These are phyloP conservation scores for Drosophila tani DNA, from an alignment of 1,140 invertebrate genomes.

Conservation along the genomic window DNA sequence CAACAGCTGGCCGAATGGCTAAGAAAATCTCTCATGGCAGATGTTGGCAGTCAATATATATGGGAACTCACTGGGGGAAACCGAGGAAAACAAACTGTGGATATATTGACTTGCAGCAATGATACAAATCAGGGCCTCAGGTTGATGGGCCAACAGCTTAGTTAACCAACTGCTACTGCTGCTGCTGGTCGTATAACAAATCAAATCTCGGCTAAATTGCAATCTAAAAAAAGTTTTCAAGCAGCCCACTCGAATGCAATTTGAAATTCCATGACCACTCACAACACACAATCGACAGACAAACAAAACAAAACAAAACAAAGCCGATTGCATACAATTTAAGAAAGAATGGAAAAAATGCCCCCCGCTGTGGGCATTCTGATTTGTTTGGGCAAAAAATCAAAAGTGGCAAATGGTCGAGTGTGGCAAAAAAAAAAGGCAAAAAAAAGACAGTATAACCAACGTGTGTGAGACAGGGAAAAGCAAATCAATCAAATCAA, in stretches of 20 bases:
- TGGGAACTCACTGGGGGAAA: background rate
- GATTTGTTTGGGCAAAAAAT: conserved; percentile 67
- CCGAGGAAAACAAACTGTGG: conserved; percentile 3
- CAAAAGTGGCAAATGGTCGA: conserved; percentile 59
- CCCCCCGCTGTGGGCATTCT: conserved; percentile 19
- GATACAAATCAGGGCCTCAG: conserved; percentile 9
- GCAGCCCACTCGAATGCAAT: conserved; percentile 63
- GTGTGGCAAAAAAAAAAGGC: conserved; percentile 3
- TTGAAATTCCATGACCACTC: conserved; percentile 69
- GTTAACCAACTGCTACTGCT: conserved; percentile 17
- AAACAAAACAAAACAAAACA: conserved; percentile 28
- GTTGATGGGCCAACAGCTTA: conserved; percentile 27
- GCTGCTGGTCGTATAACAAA: conserved; percentile 8
- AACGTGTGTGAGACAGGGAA: conserved; percentile 10
- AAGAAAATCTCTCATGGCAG: conserved; percentile 26
- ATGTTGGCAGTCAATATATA: conserved; percentile 27
- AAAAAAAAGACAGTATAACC: background rate
- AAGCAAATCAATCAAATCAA: conserved; percentile 68
- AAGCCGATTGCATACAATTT: conserved; percentile 52
- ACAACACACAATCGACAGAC: conserved; percentile 34
- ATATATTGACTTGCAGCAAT: conserved; percentile 10
- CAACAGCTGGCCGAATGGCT: conserved; percentile 32
- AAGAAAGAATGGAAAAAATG: conserved; percentile 36
- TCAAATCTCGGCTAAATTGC: conserved; percentile 41
- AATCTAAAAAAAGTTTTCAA: conserved; percentile 57